These are phyloP conservation scores for Bombus difficillimus DNA, from an alignment of 1,140 invertebrate species.

Conservation along the genomic window DNA sequence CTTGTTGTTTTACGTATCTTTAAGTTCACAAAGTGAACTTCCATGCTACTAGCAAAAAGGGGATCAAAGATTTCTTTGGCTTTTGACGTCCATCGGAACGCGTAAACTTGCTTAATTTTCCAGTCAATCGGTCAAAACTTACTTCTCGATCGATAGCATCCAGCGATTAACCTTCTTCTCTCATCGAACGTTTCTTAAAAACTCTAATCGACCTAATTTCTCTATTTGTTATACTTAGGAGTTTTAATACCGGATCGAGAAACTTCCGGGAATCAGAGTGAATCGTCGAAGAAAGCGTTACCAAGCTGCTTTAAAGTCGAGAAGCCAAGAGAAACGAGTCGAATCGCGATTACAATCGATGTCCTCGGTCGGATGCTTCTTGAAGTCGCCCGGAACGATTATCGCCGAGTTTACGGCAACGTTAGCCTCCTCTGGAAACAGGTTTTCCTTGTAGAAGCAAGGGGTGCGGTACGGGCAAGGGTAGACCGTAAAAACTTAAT, in stretches of 20 bases:
- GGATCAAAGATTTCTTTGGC: neutral
- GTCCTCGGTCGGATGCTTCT: neutral
- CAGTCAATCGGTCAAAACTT: neutral
- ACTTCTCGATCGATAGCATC: neutral
- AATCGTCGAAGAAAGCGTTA: neutral
- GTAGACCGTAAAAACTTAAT: conserved; percentile 40
- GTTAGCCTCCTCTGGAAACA: neutral
- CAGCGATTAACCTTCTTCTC: too few species aligned
- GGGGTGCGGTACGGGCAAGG: neutral
- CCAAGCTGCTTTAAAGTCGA: neutral
- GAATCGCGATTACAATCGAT: conserved; percentile 43
- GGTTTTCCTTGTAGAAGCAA: neutral
- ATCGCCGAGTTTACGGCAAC: conserved; percentile 42
- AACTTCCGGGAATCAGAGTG: neutral
- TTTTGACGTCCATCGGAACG: neutral
- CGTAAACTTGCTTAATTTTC: conserved; percentile 5
- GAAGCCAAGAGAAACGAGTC: neutral
- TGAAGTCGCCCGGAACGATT: conserved; percentile 25
- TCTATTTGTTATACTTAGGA: neutral
- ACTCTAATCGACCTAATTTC: neutral
- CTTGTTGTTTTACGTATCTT: neutral
- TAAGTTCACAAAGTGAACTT: neutral
- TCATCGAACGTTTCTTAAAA: neutral
- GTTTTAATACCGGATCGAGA: neutral
- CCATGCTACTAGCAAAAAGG: neutral